These are phyloP conservation scores for Dryocosmus kuriphilus DNA, from an alignment of 2,888 invertebrate genomes.

Conservation along the genomic window DNA sequence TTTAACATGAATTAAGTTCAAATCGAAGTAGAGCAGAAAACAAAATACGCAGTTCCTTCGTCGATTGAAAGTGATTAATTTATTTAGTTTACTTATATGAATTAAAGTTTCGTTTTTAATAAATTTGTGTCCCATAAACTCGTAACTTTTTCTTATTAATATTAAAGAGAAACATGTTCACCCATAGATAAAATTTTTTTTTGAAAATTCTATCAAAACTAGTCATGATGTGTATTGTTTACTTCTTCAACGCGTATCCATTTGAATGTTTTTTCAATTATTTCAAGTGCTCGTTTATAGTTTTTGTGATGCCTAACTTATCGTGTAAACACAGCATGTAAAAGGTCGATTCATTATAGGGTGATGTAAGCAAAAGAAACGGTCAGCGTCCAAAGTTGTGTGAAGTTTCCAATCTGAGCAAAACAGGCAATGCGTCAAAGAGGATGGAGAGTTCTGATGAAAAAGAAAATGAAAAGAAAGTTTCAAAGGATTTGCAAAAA, in stretches of 20 bases:
- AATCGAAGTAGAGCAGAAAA: conserved; percentile 15
- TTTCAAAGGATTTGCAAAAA: neutral
- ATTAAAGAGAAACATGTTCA: neutral
- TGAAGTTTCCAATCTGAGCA: neutral
- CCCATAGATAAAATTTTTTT: no score
- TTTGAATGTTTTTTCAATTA: neutral
- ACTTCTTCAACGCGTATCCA: neutral
- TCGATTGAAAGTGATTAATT: neutral
- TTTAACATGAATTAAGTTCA: conserved; percentile 19
- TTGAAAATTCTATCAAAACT: neutral
- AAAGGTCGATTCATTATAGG: conserved; percentile 22
- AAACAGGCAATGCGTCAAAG: neutral
- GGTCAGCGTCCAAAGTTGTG: neutral
- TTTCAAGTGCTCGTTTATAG: neutral
- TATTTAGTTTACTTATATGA: neutral
- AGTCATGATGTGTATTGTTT: neutral
- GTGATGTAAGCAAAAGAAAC: conserved; percentile 14
- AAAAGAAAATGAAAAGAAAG: neutral
- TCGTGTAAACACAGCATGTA: conserved; percentile 5
- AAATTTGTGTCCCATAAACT: neutral
- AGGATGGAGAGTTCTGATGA: neutral
- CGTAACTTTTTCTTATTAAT: neutral
- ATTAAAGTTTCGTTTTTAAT: neutral
- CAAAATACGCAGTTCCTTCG: neutral
- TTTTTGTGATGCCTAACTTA: neutral